Evolutionary conservation across 2,797 vertebrate genomes (phyloP), one percentile per base, ranked within the genome.

Genomic region (Coranthus polyacanthus): DNA sequence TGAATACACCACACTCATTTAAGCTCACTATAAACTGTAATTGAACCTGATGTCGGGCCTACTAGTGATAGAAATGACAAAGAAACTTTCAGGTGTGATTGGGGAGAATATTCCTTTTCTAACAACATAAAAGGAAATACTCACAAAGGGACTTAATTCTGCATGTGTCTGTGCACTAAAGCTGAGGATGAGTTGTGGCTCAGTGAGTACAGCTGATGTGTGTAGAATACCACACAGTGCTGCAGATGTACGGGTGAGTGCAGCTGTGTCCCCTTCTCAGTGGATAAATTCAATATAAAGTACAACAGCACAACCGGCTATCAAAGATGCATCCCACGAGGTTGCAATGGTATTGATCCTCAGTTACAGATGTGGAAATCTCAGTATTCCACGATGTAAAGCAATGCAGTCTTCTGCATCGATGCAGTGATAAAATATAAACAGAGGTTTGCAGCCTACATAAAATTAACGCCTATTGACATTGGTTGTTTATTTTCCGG

Each of bases 21-120:
- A 32, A 49, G 76, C 70, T 79, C 62, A 71, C 75, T 39, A 52
- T 49, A 49, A 62, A 65, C 56, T 71, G 52, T 68, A 76, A 68
- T 72, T 39, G 68, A 72, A 32, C 9, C 7, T 24, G 38, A 39
- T 49, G 60, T 32, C 17, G 17, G 41, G 22, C 45, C 22, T 17
- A 60, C n/a, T 12, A 20, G 68, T 47, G 18, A 61, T 7, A 53
- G 12, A 45, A 53, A 61, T 12, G n/a, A n/a, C n/a, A n/a, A n/a
- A 20, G 44, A 46, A 57, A 12, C 12, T 2, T 53, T 60, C 46
- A 44, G 50, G 66, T 36, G 41, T 16, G 2, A 32, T 26, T 3
- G 46, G 49, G 24, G 15, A 36, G 4, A 8, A 39, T 52, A 38
- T 18, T 20, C n/a, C n/a, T n/a, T n/a, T n/a, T n/a, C n/a, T n/a